Evolutionary conservation across 2,113 vertebrate genomes (phyloP).

Genomic region (Epinephelus cyanopodus): DNA sequence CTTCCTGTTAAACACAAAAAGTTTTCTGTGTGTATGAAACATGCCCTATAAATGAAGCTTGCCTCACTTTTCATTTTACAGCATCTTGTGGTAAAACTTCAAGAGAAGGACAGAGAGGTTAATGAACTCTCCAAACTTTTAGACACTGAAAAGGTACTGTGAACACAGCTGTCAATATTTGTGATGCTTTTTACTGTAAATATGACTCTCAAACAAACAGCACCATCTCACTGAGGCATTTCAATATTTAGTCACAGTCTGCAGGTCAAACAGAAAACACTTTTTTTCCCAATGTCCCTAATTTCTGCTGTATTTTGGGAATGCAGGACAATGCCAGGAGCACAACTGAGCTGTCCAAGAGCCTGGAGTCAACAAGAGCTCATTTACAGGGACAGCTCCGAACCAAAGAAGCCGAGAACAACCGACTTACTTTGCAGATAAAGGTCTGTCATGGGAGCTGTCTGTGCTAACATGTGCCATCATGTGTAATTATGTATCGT

Average conservation of each 20-base stretch:
- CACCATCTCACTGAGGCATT: neutral
- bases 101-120: conserved; percentile 89
- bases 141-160: conserved; percentile 90
- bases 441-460: conserved; percentile 79
- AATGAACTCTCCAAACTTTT: conserved; percentile 83
- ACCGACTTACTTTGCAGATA: conserved; percentile 87
- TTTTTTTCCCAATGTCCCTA: neutral
- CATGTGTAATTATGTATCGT: neutral
- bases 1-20: neutral
- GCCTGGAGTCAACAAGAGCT: conserved; percentile 87
- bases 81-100: conserved; percentile 88
- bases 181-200: neutral
- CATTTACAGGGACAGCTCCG: conserved; percentile 90
- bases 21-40: neutral
- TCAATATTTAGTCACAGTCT: neutral
- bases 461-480: neutral
- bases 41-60: neutral
- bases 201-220: neutral
- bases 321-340: conserved; percentile 87
- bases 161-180: neutral
- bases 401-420: conserved; percentile 91
- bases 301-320: conserved; percentile 11
- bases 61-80: conserved; percentile 61
- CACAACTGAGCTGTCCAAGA: conserved; percentile 86
- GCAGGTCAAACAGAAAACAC: neutral